Percentiles rank a stretch among this genome's conserved stretches.
phyloP scores from a whole-genome alignment of 2,113 vertebrate species.

The Lasiurus cinereus region DNA sequence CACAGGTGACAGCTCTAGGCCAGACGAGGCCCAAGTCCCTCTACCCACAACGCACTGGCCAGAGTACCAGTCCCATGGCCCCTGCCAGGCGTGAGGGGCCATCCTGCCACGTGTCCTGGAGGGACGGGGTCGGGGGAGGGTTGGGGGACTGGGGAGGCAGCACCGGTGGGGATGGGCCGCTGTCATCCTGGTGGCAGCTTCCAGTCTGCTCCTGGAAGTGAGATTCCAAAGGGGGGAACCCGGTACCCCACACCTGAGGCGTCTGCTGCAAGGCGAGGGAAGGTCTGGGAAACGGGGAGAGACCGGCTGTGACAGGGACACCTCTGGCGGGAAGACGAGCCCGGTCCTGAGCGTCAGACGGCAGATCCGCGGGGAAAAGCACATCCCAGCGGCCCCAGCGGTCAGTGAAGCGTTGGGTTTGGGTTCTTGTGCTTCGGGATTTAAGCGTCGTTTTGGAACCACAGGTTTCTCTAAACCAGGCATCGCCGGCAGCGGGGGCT shows the following conservation, averaged over 20 bases:
- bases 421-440: background rate
- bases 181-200: background rate
- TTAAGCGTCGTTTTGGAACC: constrained; percentile 48
- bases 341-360: background rate
- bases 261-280: background rate
- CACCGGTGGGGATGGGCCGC: accelerated
- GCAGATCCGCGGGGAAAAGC: background rate
- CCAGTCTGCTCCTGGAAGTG: background rate
- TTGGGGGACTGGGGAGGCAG: background rate
- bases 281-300: background rate
- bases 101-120: accelerated
- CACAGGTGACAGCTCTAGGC: background rate
- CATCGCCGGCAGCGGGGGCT: constrained; percentile 68
- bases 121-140: background rate
- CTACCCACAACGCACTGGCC: background rate
- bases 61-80: no score
- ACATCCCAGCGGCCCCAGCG: background rate
- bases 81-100: accelerated
- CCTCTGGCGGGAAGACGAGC: background rate
- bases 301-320: no score
- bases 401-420: background rate
- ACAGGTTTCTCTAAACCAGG: constrained; percentile 55
- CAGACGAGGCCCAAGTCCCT: background rate
- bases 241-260: background rate
- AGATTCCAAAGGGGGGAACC: background rate